Evolutionary conservation across 2,797 vertebrate species (phyloP), one percentile per base, ranked within the genome.

Genomic region (Gila robusta): DNA sequence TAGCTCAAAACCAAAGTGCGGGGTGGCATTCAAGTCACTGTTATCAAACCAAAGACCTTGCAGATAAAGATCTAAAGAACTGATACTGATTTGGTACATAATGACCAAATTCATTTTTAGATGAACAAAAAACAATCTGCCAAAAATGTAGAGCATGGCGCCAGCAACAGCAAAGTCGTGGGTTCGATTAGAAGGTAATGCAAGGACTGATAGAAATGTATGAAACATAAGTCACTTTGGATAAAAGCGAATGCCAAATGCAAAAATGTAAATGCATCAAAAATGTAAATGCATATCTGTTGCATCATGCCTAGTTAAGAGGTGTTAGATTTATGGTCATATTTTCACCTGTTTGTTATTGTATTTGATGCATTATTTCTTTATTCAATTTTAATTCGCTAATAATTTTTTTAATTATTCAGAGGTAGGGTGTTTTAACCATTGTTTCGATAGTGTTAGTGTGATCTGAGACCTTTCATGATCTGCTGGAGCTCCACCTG

Each of bases 401-500:
- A 69, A 39, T 9, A 1, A 19, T 67, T 23, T 44, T 37, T 26
- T 26, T 0, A 44, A 41, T 26, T 6, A 28, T 49, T 82, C n/a
- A 32, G 23, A 37, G 49, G 64, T 66, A 66, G 2, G 16, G 28
- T 32, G 28, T 32, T 66, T 28, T 39, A 47, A 73, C 17, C 1
- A 73, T 41, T 41, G 77, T 79, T 64, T 41, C 0, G 3, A 49
- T 56, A 47, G 21, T 41, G 39, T 14, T 3, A 52, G 8, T 72
- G 47, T 47, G 66, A 41, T 78, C 3, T 49, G 39, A 39, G 26
- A 97, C 98, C 98, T 96, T 99, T 99, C 98, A 99, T 99, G 93
- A 99, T 99, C 91, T 99, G 97, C 89, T 99, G 97, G 86, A 99
- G 72, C 91, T 99, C 97, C 96, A 99, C 98, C 93, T 99, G 96